Evolutionary conservation across 2,888 invertebrate species (phyloP), one percentile per base, ranked within the genome.

Genomic region (Epirrhoe alternata): DNA sequence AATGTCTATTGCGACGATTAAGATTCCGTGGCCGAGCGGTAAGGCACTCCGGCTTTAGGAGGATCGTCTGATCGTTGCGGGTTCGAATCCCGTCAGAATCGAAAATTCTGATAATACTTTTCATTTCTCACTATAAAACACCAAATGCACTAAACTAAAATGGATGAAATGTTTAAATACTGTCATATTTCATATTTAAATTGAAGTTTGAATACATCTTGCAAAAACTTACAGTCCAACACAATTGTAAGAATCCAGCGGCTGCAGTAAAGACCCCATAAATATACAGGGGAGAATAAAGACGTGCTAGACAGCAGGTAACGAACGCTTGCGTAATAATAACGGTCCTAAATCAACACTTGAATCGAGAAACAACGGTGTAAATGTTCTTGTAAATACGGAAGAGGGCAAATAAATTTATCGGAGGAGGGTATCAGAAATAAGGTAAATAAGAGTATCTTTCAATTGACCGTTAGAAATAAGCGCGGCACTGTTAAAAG

Each of bases 261-360:
- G 14, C 50, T 33, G n/a, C 60, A 17, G 64, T 61, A 45, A 45
- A 64, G 52, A 50, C 54, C 57, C 59, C 53, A 49, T 47, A 61
- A 56, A 63, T 64, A 64, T 56, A 69, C 12, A 65, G 42, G 31
- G 54, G 54, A 64, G 60, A 62, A 62, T 67, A 69, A 69, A 66
- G 61, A 62, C 68, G 61, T 69, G 60, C 60, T 55, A 71, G 66
- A 61, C 65, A 65, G 66, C 59, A 69, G 66, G 66, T 66, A 74
- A 73, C 71, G 70, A 73, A 72, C 71, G 72, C 58, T 65, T 61
- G 64, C 68, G 71, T 72, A 74, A 76, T 78, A 78, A 78, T 81
- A 84, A 81, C 76, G 77, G 80, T 84, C 89, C 89, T 89, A 88
- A 88, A 84, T 81, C 79, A 89, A 89, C 86, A 87, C 68, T 75